Evolutionary conservation across 2,797 vertebrate genomes (phyloP).

Genomic region (Threskiornis aethiopicus): DNA sequence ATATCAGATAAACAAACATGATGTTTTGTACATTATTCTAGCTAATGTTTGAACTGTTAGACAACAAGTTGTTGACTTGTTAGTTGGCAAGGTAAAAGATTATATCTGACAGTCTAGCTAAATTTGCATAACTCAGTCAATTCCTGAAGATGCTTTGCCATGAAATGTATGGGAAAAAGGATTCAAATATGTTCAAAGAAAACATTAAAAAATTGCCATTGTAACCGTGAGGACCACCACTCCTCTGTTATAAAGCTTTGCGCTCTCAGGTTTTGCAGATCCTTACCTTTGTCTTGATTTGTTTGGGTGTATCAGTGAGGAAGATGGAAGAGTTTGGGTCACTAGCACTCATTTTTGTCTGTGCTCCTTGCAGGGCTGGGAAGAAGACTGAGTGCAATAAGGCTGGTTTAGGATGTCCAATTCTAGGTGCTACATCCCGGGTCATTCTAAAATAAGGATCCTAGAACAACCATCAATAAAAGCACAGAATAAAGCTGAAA

Average conservation of each 20-base stretch:
- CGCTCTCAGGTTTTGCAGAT: background rate
- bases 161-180: background rate
- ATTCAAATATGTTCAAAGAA: background rate
- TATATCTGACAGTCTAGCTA: background rate
- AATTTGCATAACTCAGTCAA: background rate
- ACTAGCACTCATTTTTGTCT: constrained; percentile 98
- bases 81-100: background rate
- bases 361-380: constrained; percentile 95
- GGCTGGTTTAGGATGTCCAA: constrained; percentile 92
- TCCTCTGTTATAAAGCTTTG: background rate
- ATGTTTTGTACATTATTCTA: background rate
- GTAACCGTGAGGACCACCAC: background rate
- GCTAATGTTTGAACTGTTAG: background rate
- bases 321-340: constrained; percentile 96
- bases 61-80: background rate
- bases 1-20: background rate
- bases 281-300: constrained; percentile 95
- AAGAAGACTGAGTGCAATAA: constrained; percentile 96
- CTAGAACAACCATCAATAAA: constrained; percentile 65
- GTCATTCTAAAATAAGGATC: constrained; percentile 99
- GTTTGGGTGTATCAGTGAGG: constrained; percentile 93
- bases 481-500: background rate
- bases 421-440: constrained; percentile 92
- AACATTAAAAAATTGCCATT: background rate
- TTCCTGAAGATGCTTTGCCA: background rate